Base-by-base conservation (phyloP, 2,113 vertebrate species). In the Tauraco erythrolophus region DNA sequence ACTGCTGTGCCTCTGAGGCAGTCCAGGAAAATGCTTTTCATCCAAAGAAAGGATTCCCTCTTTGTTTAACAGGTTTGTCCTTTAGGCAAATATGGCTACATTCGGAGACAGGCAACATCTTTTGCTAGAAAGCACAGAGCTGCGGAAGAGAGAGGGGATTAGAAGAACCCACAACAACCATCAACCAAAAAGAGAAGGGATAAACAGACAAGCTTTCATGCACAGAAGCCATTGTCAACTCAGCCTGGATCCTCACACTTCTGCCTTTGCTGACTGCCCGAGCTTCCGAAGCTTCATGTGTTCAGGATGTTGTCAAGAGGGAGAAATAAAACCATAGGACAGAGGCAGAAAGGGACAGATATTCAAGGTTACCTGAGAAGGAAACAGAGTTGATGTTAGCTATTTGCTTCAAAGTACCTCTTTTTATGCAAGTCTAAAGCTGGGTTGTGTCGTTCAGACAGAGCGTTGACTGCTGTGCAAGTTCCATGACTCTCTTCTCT, bases 391-490 rank as follows among this genome's bases (percentile, higher is more conserved):
- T 56, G 39, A 8, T 45, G 56, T 93, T 64, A 91, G 76, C 79
- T 81, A 3, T 72, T 66, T 48, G 61, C 51, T 84, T 84, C 23
- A 27, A 68, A 74, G 28, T 24, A n/a, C 72, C 61, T 84, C 39
- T 24, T 82, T 77, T 45, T 33, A 15, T 91, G 48, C 16, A 28
- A 51, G 14, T 28, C 30, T 53, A 23, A n/a, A 85, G 57, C 56
- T 8, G 43, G 45, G 82, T 58, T 54, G 22, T 7, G 14, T 35
- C 75, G 37, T 17, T 70, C 72, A 84, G 46, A 58, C 22, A 27
- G 0, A 0, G 43, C 22, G 1, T 0, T 11, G 62, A 50, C 10
- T n/a, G 53, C 77, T 0, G 0, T 33, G 30, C 27, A 35, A 69
- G 33, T 37, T 93, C 27, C 33, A 24, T 1, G 4, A 33, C 30